phyloP scores from a whole-genome alignment of 2,888 invertebrate species.

The Alloplasta piceator region DNA sequence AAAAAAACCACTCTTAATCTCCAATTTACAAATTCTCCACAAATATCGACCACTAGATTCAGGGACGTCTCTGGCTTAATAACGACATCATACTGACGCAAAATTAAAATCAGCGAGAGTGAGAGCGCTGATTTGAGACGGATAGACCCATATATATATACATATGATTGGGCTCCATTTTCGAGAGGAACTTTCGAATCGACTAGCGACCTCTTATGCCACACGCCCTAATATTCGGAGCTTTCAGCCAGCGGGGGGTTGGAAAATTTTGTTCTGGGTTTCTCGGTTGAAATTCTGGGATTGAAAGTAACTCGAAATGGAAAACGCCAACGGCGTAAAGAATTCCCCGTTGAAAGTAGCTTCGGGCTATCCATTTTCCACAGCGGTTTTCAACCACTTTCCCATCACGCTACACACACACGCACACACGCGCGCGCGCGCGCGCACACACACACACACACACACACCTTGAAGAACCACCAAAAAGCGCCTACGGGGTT shows the following conservation, averaged over 20 bases:
- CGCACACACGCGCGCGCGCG: background rate
- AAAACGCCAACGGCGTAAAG: conserved; percentile 43
- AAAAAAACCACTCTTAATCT: too few relatives aligned
- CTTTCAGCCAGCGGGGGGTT: conserved; percentile 32
- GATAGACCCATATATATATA: too few relatives aligned
- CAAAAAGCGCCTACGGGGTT: conserved; percentile 1
- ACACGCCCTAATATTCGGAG: conserved; percentile 15
- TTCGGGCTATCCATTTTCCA: background rate
- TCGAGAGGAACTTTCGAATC: background rate
- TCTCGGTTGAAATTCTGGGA: conserved; percentile 46
- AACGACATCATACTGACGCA: too few relatives aligned
- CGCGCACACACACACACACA: background rate
- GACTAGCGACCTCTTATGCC: background rate
- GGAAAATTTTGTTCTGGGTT: conserved; percentile 5
- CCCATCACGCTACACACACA: background rate
- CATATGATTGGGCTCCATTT: background rate
- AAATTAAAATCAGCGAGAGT: too few relatives aligned
- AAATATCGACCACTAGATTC: too few relatives aligned
- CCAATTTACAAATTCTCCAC: too few relatives aligned
- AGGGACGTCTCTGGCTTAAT: too few relatives aligned
- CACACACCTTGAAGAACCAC: background rate
- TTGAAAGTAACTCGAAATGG: conserved; percentile 59
- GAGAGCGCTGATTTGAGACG: too few relatives aligned
- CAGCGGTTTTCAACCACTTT: conserved; percentile 10
- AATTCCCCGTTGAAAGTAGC: conserved; percentile 25